Evolutionary conservation across 1,140 invertebrate species (phyloP).

Genomic region (Lucilia sericata): DNA sequence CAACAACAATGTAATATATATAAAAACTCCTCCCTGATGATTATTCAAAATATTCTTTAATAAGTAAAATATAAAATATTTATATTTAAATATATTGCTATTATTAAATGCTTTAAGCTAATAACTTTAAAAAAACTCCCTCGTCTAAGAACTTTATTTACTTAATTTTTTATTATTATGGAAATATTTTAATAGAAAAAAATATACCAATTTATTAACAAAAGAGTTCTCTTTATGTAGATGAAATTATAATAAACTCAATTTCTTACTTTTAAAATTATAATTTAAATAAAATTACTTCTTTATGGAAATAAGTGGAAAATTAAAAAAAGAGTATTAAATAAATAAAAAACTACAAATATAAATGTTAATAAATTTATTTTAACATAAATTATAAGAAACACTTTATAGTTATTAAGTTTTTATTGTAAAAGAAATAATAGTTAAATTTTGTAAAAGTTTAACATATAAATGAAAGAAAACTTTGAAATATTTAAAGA

Average conservation of each 20-base stretch:
- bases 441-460: constrained; percentile 35
- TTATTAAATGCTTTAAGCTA: constrained; percentile 42
- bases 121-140: constrained; percentile 23
- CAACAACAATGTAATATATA: neutral
- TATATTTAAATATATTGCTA: neutral
- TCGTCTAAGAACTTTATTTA: constrained; percentile 33
- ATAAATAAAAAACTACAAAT: neutral
- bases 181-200: constrained; percentile 24
- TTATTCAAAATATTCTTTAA: constrained; percentile 2
- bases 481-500: neutral
- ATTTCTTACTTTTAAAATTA: neutral
- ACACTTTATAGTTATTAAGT: neutral
- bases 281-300: neutral
- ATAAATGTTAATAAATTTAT: neutral
- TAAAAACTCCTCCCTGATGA: neutral
- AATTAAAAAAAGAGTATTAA: neutral
- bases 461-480: neutral
- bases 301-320: neutral
- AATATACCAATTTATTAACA: neutral
- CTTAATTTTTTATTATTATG: constrained; percentile 38
- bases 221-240: neutral
- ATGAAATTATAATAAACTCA: neutral
- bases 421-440: constrained; percentile 23
- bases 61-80: neutral
- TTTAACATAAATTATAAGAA: neutral